These are phyloP conservation scores for Euglossa dilemma DNA, from an alignment of 1,140 invertebrate genomes.

Conservation along the genomic window DNA sequence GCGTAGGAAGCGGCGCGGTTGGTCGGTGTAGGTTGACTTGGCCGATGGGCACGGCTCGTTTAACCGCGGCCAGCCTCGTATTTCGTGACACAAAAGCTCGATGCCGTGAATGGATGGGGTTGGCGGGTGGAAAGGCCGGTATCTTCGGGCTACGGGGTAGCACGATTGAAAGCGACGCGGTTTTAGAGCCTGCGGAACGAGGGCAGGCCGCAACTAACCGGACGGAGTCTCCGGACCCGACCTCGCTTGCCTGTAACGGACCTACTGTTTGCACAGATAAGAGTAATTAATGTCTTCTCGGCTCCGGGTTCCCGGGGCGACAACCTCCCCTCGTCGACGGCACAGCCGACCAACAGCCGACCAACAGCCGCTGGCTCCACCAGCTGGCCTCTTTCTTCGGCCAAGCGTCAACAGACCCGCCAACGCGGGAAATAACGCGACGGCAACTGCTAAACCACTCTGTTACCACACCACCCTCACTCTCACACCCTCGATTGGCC, in stretches of 20 bases:
- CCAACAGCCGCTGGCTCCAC: not conserved
- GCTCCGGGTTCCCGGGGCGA: conserved; percentile 35
- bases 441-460: conserved; percentile 20
- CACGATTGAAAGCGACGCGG: conserved; percentile 68
- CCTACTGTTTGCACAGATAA: conserved; percentile 73
- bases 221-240: conserved; percentile 55
- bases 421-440: conserved; percentile 14
- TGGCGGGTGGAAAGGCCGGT: conserved; percentile 8
- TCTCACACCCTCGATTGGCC: not conserved
- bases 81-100: conserved; percentile 25
- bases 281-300: conserved; percentile 73
- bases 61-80: conserved; percentile 44
- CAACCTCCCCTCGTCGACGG: conserved; percentile 38
- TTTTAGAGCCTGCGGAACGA: conserved; percentile 67
- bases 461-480: not conserved
- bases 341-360: not conserved
- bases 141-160: conserved; percentile 32
- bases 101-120: conserved; percentile 19
- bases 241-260: conserved; percentile 65
- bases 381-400: conserved; percentile 16
- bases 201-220: conserved; percentile 64
- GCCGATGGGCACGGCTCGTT: conserved; percentile 56
- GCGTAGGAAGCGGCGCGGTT: not conserved
- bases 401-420: not conserved
- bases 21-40: not conserved